Percentiles rank a stretch among this genome's conserved stretches.
Evolutionary conservation across 2,888 invertebrate genomes (phyloP).

Genomic region (Oasisia sp.): DNA sequence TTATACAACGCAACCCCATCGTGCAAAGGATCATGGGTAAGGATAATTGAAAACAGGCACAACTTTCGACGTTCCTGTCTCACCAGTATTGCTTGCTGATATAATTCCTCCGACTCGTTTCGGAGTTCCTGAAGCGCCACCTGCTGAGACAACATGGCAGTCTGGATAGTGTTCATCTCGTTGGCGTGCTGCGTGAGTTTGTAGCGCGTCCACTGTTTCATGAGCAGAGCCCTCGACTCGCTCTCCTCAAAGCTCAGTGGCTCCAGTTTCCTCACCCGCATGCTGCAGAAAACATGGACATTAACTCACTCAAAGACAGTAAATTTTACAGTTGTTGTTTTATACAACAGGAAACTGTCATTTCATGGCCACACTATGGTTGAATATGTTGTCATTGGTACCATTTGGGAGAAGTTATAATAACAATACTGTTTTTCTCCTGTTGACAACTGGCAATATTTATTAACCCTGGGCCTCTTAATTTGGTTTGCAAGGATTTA

Average conservation of each 20-base stretch:
- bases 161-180: slow-evolving; percentile 78
- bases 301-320: too few relatives aligned
- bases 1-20: background rate
- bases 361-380: too few relatives aligned
- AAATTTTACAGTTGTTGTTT: too few relatives aligned
- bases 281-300: background rate
- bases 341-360: too few relatives aligned
- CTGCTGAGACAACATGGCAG: slow-evolving; percentile 73
- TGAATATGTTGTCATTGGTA: too few relatives aligned
- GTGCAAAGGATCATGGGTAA: slow-evolving; percentile 14
- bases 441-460: too few relatives aligned
- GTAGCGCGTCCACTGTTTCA: slow-evolving; percentile 82
- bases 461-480: too few relatives aligned
- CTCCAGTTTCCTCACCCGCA: slow-evolving; percentile 48
- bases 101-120: slow-evolving; percentile 85
- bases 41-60: slow-evolving; percentile 20
- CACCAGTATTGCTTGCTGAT: slow-evolving; percentile 86
- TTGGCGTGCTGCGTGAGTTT: slow-evolving; percentile 74
- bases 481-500: too few relatives aligned
- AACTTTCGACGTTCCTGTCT: background rate
- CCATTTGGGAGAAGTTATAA: too few relatives aligned
- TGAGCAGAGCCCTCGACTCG: slow-evolving; percentile 75
- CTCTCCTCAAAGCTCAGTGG: slow-evolving; percentile 69
- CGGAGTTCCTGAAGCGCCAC: slow-evolving; percentile 84
- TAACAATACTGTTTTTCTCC: too few relatives aligned